These are phyloP conservation scores for Telmatochromis bifrenatus DNA, from an alignment of 2,113 vertebrate species.

Conservation along the genomic window DNA sequence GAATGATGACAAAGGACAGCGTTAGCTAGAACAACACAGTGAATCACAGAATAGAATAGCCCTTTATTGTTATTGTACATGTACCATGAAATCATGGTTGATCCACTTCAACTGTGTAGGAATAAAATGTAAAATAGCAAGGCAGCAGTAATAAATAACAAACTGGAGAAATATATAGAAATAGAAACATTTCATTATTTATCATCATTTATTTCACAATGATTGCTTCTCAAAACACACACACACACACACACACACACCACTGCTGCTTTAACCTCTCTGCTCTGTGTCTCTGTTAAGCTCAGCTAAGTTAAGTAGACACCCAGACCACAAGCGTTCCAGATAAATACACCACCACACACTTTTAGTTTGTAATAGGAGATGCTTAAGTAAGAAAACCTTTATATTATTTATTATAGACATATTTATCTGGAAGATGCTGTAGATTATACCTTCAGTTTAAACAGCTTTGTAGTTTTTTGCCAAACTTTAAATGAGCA, in stretches of 20 bases:
- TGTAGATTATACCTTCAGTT: neutral
- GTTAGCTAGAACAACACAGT: neutral
- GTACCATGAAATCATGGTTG: neutral
- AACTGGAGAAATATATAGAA: neutral
- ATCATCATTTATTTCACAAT: neutral
- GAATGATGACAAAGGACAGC: neutral
- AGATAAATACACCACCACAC: neutral
- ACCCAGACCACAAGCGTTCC: neutral
- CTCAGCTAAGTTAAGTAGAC: neutral
- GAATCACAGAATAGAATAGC: neutral
- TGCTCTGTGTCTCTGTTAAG: neutral
- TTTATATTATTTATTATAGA: neutral
- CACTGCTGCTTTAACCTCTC: neutral
- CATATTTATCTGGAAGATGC: neutral
- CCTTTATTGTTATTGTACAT: neutral
- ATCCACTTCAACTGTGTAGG: neutral
- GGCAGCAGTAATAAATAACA: neutral
- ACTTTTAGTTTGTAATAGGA: neutral
- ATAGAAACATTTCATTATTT: neutral
- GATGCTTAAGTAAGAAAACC: neutral
- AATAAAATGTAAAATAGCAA: neutral
- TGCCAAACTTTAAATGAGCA: constrained; percentile 16
- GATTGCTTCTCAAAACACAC: neutral
- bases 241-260: neutral
- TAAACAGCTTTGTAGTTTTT: neutral